Percentiles rank a stretch among this genome's conserved stretches.
These are phyloP conservation scores for Cactoblastis cactorum DNA, from an alignment of 2,888 invertebrate species.

Conservation along the genomic window DNA sequence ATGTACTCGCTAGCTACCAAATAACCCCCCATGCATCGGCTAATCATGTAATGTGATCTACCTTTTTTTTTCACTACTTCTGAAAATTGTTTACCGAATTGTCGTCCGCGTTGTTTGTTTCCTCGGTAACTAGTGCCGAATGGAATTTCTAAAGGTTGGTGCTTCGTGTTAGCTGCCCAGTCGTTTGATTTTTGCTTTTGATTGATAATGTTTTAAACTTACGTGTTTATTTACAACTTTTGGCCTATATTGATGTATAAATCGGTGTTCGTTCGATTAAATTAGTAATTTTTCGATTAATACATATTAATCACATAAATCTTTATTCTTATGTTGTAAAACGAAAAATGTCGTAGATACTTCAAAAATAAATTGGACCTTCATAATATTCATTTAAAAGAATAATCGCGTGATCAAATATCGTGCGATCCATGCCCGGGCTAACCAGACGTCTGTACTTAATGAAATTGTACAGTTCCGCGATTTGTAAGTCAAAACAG, in stretches of 20 bases:
- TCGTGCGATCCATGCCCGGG: constrained; percentile 29
- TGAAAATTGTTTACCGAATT: constrained; percentile 35
- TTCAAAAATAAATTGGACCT: no score
- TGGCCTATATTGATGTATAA: no score
- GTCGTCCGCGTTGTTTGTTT: constrained; percentile 22
- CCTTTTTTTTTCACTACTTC: constrained; percentile 48
- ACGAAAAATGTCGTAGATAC: no score
- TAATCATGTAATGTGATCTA: constrained; percentile 58
- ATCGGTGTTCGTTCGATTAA: no score
- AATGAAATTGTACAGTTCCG: constrained; percentile 43
- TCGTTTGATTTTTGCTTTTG: not conserved
- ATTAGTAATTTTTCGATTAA: no score
- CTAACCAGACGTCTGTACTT: constrained; percentile 32
- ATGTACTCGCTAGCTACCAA: constrained; percentile 55
- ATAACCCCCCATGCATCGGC: constrained; percentile 49
- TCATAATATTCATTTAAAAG: not conserved
- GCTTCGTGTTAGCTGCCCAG: not conserved
- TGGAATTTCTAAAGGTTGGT: not conserved
- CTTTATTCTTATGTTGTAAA: no score
- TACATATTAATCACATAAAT: no score
- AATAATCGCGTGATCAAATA: constrained; percentile 12
- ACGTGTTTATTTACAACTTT: not conserved
- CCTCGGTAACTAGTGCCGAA: not conserved
- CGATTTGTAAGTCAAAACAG: constrained; percentile 62
- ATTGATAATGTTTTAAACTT: not conserved